These are phyloP conservation scores for Urosaurus nigricauda DNA, from an alignment of 2,797 vertebrate species.

Conservation along the genomic window DNA sequence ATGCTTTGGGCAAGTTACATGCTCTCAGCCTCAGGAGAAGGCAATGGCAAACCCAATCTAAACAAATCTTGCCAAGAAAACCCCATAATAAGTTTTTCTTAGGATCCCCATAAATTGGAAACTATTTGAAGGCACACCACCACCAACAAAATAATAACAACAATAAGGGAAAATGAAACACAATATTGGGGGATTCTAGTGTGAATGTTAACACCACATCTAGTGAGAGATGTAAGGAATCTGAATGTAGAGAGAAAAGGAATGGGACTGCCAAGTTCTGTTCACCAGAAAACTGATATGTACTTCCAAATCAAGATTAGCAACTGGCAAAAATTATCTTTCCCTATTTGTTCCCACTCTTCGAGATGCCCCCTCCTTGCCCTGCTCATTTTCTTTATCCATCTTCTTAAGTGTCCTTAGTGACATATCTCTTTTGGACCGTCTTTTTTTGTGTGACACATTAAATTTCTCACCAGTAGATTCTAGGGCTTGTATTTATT, in stretches of 20 bases:
- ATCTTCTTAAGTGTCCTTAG: not conserved
- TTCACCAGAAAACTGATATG: too few relatives aligned
- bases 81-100: too few relatives aligned
- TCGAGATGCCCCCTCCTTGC: not conserved
- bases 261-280: too few relatives aligned
- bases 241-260: not conserved
- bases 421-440: not conserved
- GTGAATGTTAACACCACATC: not conserved
- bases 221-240: not conserved
- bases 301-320: not conserved
- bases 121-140: too few relatives aligned
- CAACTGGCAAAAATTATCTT: not conserved
- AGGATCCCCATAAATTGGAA: too few relatives aligned
- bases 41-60: too few relatives aligned
- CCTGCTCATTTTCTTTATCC: not conserved
- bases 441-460: not conserved
- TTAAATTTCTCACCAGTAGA: not conserved
- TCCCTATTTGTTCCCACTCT: not conserved
- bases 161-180: not conserved
- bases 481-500: not conserved
- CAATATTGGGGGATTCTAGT: not conserved
- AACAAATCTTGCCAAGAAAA: too few relatives aligned
- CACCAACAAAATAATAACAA: too few relatives aligned
- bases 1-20: too few relatives aligned
- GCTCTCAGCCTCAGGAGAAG: too few relatives aligned